Conservation (phyloP, 2,113 vertebrate genomes). For the Morone chrysops region DNA sequence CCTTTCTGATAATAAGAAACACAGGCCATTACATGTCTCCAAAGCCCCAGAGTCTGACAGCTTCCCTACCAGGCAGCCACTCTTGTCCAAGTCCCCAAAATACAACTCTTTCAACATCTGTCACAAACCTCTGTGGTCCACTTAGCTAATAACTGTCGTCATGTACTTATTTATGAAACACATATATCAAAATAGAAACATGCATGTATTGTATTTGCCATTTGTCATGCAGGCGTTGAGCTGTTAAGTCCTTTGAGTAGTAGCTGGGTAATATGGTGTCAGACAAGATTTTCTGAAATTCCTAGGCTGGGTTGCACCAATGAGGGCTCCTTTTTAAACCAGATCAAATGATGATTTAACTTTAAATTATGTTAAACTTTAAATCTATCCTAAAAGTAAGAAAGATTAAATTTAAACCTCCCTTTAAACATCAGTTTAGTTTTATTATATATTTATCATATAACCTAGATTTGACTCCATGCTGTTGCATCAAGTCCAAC, state of each 20-base stretch:
- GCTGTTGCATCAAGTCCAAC: no score
- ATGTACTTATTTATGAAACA: conserved; percentile 1
- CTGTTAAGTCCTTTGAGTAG: not conserved
- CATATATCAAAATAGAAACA: not conserved
- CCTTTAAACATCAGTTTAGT: no score
- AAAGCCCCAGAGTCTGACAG: conserved; percentile 41
- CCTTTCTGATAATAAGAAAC: conserved; percentile 34
- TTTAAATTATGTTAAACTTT: no score
- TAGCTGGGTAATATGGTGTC: not conserved
- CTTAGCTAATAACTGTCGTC: conserved; percentile 14
- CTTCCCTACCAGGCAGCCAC: conserved; percentile 18
- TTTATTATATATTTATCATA: no score
- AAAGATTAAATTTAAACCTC: no score
- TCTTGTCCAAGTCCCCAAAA: not conserved
- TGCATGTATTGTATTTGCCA: no score
- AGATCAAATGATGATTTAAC: no score
- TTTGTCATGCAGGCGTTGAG: not conserved
- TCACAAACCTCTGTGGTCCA: conserved; percentile 15
- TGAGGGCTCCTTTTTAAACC: no score
- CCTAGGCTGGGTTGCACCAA: no score
- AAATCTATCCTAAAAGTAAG: no score
- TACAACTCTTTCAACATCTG: conserved; percentile 31
- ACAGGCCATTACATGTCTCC: conserved; percentile 21
- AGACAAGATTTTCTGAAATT: not conserved
- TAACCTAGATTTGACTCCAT: no score